Percentiles rank a stretch among this genome's conserved stretches.
Evolutionary conservation across 2,888 invertebrate genomes (phyloP).

Genomic region (Auanema sp.): DNA sequence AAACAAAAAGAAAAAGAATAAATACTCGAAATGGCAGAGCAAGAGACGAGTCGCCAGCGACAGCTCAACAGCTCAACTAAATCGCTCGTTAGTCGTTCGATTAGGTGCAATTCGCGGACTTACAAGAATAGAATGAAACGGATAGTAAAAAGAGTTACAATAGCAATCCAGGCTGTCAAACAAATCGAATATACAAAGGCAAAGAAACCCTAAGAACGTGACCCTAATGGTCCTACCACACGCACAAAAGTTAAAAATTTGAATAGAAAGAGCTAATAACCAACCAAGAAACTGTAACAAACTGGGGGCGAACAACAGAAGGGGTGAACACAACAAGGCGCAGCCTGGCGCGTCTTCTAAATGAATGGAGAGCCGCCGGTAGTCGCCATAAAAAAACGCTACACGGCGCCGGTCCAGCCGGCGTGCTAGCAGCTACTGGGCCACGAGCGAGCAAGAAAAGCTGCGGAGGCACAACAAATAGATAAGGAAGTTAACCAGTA

Average conservation of each 20-base stretch:
- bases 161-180: too few relatives aligned
- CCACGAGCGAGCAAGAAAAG: not conserved
- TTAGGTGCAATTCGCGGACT: too few relatives aligned
- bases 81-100: too few relatives aligned
- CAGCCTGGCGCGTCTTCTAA: slow-evolving; percentile 8
- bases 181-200: too few relatives aligned
- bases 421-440: slow-evolving; percentile 7
- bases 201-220: slow-evolving; percentile 3
- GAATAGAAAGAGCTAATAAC: slow-evolving; percentile 17
- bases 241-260: slow-evolving; percentile 2
- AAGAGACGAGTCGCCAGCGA: slow-evolving; percentile 5
- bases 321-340: slow-evolving; percentile 13
- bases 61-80: not conserved
- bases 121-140: too few relatives aligned
- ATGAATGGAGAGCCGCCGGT: not conserved
- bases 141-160: too few relatives aligned
- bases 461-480: too few relatives aligned
- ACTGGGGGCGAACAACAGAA: slow-evolving; percentile 16
- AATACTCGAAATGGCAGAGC: not conserved
- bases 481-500: too few relatives aligned
- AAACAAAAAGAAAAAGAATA: not conserved
- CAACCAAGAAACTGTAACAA: slow-evolving; percentile 24
- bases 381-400: too few relatives aligned
- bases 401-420: slow-evolving; percentile 17
- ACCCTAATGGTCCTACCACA: slow-evolving; percentile 7